Evolutionary conservation across 2,888 invertebrate genomes (phyloP), one percentile per base, ranked within the genome.

Genomic region (Pachliopta kotzebuea): DNA sequence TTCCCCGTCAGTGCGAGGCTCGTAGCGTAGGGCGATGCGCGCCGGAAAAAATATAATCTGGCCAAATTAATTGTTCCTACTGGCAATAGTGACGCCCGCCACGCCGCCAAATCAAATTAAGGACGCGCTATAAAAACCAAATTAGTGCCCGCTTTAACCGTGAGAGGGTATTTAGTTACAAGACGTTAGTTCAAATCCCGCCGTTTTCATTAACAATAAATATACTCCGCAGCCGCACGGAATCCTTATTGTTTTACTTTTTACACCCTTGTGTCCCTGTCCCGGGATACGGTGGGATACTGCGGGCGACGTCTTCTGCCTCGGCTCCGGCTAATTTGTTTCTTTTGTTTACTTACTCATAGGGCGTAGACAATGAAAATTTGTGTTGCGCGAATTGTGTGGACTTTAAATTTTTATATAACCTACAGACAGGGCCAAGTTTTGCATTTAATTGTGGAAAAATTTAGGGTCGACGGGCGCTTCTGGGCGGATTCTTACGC

Each of bases 131-230:
- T 92, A 92, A 92, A 92, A 92, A 92, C 90, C 91, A 92, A 92
- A 92, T 92, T 92, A 92, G 92, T 91, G 90, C 87, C 85, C 90
- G 90, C 88, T 90, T 90, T 90, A 92, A 88, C 89, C 89, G 90
- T 90, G 88, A 88, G 90, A 86, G 90, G 88, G 92, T 85, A 90
- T 90, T 90, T 90, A 91, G 92, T 90, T 90, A 90, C 91, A 92
- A 92, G 92, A 92, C 91, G 91, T 91, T 91, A 88, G 90, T 90
- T 92, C 84, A 92, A 92, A 91, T 91, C 91, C 91, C 81, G 85
- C 89, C 86, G 86, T 90, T 92, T 92, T 90, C 92, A 92, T 92
- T 92, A 91, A 92, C 92, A 92, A 92, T 92, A 92, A 92, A 92
- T 92, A 92, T 92, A 88, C 88, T 83, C 84, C 79, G 26, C 88